Conservation (phyloP, 2,888 invertebrate species). For the Spisula solida region DNA sequence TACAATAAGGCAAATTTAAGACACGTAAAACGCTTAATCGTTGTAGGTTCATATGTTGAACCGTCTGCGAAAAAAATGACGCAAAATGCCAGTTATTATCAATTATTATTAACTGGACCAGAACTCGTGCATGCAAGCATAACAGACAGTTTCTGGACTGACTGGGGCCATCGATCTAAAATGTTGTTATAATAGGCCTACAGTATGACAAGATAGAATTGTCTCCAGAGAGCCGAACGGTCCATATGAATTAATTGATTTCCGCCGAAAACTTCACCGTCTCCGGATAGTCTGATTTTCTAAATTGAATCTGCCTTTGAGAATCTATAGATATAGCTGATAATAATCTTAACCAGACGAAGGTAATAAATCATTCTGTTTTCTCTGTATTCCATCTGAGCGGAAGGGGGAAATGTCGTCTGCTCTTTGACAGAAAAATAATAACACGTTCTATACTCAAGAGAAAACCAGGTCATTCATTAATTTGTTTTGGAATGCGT, state of each 20-base stretch:
- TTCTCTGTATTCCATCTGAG: neutral
- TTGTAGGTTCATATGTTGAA: too few species aligned
- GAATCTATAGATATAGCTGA: conserved; percentile 1
- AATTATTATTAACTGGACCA: neutral
- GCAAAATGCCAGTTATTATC: too few species aligned
- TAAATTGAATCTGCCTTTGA: conserved; percentile 12
- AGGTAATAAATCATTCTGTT: neutral
- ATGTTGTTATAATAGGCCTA: neutral
- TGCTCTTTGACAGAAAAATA: neutral
- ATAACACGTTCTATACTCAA: neutral
- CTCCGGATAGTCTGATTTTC: neutral
- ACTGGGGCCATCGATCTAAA: neutral
- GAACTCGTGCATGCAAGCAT: neutral
- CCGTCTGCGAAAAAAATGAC: too few species aligned
- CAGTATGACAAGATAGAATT: neutral
- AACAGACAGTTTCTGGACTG: neutral
- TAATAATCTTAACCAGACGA: conserved; percentile 8
- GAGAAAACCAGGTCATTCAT: neutral
- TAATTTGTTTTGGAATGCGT: neutral
- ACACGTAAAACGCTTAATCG: too few species aligned
- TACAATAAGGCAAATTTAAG: too few species aligned
- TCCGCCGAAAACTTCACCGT: neutral
- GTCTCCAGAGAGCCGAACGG: neutral
- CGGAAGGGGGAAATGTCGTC: neutral
- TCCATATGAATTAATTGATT: neutral